A percentile compares a stretch with the other conserved stretches of the same genome.
phyloP scores from a whole-genome alignment of 2,113 vertebrate genomes.

The Dromiciops gliroides region DNA sequence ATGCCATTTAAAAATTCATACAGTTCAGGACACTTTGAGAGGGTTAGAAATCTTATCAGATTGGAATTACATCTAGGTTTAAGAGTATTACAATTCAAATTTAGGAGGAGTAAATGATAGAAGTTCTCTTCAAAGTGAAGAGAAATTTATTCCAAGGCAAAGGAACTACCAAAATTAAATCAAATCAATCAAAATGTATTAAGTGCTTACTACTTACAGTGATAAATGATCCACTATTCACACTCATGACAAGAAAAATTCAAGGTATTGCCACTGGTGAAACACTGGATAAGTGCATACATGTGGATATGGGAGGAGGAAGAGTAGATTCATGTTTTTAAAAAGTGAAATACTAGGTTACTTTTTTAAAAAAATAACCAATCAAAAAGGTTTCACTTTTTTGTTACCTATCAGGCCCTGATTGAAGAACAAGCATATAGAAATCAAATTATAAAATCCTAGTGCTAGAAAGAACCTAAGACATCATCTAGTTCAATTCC shows the following conservation, averaged over 20 bases:
- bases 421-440: neutral
- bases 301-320: neutral
- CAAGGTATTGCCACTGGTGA: neutral
- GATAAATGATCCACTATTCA: conserved; percentile 23
- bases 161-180: conserved; percentile 16
- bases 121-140: conserved; percentile 6
- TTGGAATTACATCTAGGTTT: neutral
- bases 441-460: neutral
- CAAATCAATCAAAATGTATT: conserved; percentile 17
- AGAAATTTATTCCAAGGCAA: neutral
- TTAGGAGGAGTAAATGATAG: neutral
- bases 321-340: neutral
- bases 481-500: neutral
- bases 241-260: neutral
- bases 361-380: neutral
- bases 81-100: conserved; percentile 2
- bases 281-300: neutral
- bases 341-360: neutral
- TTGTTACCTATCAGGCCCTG: neutral
- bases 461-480: neutral
- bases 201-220: neutral
- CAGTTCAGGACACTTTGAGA: conserved; percentile 5
- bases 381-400: neutral
- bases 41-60: neutral
- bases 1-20: conserved; percentile 33